phyloP scores from a whole-genome alignment of 2,797 vertebrate genomes.

The Ctenopoma multispine region DNA sequence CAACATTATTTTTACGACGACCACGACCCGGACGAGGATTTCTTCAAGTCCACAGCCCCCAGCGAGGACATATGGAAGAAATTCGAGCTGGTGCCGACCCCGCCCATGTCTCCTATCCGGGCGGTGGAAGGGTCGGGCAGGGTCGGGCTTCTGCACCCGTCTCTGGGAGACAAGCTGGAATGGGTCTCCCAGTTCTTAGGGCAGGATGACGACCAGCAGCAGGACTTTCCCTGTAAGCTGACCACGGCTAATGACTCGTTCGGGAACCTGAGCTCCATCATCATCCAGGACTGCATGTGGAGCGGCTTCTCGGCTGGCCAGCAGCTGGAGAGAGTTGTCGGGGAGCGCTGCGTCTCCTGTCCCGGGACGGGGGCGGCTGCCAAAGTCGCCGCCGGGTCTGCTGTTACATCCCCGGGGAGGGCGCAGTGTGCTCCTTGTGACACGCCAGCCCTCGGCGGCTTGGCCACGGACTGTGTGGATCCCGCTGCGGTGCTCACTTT shows the following conservation, averaged over 20 bases:
- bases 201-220: slow-evolving; percentile 88
- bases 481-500: slow-evolving; percentile 88
- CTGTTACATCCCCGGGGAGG: slow-evolving; percentile 58
- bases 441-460: slow-evolving; percentile 53
- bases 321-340: slow-evolving; percentile 89
- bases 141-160: slow-evolving; percentile 75
- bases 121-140: slow-evolving; percentile 79
- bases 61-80: slow-evolving; percentile 99
- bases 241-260: slow-evolving; percentile 77
- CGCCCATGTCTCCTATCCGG: slow-evolving; percentile 90
- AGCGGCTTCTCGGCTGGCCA: slow-evolving; percentile 92
- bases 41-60: slow-evolving; percentile 93
- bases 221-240: slow-evolving; percentile 84
- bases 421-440: slow-evolving; percentile 68
- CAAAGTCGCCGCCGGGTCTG: slow-evolving; percentile 48
- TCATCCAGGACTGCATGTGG: slow-evolving; percentile 97
- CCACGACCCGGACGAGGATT: slow-evolving; percentile 91
- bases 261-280: slow-evolving; percentile 91
- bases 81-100: slow-evolving; percentile 94
- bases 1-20: slow-evolving; percentile 96
- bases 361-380: slow-evolving; percentile 58
- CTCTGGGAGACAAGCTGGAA: slow-evolving; percentile 85
- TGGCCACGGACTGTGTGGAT: slow-evolving; percentile 86
- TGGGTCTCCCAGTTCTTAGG: slow-evolving; percentile 86
- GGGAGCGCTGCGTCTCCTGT: slow-evolving; percentile 83